Conservation (phyloP, 2,888 invertebrate genomes). For the Ceraclea dissimilis region DNA sequence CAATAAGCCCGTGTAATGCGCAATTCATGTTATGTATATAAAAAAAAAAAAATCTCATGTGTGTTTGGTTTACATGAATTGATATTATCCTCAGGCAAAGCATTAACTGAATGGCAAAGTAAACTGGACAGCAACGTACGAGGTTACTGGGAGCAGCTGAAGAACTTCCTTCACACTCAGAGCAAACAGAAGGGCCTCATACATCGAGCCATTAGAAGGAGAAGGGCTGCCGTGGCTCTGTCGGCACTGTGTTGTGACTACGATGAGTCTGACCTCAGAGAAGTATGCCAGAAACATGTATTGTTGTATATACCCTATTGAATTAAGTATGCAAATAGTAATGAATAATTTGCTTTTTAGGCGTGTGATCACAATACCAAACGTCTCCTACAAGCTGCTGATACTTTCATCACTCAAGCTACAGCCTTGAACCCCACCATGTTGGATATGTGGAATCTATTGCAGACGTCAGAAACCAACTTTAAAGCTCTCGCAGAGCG, state of each 20-base stretch:
- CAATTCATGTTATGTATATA: too few species aligned
- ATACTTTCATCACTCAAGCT: constrained; percentile 37
- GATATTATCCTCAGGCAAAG: constrained; percentile 7
- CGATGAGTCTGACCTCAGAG: constrained; percentile 13
- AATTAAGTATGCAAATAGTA: too few species aligned
- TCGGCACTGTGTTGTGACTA: constrained; percentile 17
- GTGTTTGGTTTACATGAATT: too few species aligned
- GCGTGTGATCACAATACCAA: constrained; percentile 41
- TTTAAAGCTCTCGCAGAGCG: constrained; percentile 32
- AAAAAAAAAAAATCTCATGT: too few species aligned
- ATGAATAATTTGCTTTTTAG: constrained; percentile 28
- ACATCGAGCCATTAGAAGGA: constrained; percentile 13
- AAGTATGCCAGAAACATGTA: constrained; percentile 6
- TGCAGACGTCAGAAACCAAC: constrained; percentile 33
- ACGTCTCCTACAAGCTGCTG: constrained; percentile 38
- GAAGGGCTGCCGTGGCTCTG: constrained; percentile 14
- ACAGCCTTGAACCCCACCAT: constrained; percentile 36
- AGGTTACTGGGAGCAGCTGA: constrained; percentile 8
- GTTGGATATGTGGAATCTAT: constrained; percentile 28
- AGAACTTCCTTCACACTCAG: constrained; percentile 10
- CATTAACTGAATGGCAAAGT: constrained; percentile 16
- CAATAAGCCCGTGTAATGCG: too few species aligned
- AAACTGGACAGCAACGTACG: constrained; percentile 10
- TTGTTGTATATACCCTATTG: not conserved
- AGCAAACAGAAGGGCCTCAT: constrained; percentile 11